Evolutionary conservation across 2,113 vertebrate species (phyloP).

Genomic region (Hiodon alosoides): DNA sequence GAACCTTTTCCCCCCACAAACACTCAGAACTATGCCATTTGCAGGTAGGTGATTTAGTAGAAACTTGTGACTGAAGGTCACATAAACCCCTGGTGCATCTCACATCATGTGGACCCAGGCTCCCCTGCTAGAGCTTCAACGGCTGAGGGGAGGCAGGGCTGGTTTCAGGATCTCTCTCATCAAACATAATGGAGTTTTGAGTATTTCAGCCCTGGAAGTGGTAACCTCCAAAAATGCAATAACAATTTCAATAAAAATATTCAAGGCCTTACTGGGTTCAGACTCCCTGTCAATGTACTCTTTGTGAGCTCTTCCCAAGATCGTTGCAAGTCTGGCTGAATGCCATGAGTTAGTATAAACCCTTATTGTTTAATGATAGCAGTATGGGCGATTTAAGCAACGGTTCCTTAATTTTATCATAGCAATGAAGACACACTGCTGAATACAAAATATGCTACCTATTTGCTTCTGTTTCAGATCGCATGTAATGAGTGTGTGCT

Average conservation of each 20-base stretch:
- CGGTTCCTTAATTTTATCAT: background rate
- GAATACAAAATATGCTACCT: background rate
- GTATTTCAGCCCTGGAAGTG: too few species aligned
- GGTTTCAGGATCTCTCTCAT: too few species aligned
- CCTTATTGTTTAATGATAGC: background rate
- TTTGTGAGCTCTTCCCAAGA: background rate
- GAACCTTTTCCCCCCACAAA: conserved; percentile 8
- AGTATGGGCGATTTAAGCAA: background rate
- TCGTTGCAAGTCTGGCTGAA: background rate
- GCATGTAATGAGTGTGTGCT: conserved; percentile 44
- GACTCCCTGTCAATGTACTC: too few species aligned
- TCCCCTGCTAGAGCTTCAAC: too few species aligned
- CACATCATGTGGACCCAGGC: too few species aligned
- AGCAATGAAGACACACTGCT: background rate
- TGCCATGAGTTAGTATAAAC: background rate
- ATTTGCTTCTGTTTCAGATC: background rate
- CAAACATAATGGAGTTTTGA: too few species aligned
- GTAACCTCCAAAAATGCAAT: too few species aligned
- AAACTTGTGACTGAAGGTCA: background rate
- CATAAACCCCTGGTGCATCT: too few species aligned
- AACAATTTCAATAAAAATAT: too few species aligned
- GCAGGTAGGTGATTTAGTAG: conserved; percentile 18
- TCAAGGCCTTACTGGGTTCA: too few species aligned
- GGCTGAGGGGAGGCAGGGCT: too few species aligned
- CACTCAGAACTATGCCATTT: conserved; percentile 19